Evolutionary conservation across 2,113 vertebrate species (phyloP).

Genomic region (Poeciliopsis retropinna): DNA sequence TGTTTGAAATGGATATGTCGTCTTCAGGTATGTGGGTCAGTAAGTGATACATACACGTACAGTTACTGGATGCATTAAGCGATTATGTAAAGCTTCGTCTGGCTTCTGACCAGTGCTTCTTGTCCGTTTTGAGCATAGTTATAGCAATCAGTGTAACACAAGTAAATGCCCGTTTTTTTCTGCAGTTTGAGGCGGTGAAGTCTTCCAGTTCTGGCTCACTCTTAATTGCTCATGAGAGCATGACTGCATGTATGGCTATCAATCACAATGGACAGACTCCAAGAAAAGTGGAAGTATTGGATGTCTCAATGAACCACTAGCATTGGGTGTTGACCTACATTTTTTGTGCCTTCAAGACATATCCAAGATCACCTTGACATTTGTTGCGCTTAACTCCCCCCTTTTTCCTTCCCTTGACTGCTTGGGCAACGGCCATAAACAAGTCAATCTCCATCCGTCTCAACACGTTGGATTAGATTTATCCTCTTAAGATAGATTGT

Average conservation of each 20-base stretch:
- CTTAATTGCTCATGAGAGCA: conserved; percentile 58
- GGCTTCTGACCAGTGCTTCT: conserved; percentile 27
- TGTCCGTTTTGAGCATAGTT: conserved; percentile 27
- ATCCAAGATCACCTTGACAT: conserved; percentile 66
- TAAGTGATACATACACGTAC: conserved; percentile 15
- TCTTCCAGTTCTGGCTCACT: conserved; percentile 34
- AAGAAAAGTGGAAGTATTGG: conserved; percentile 43
- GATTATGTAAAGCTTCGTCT: conserved; percentile 35
- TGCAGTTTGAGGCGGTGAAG: conserved; percentile 28
- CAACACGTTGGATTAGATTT: conserved; percentile 77
- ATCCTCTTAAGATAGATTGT: conserved; percentile 80
- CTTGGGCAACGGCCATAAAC: conserved; percentile 72
- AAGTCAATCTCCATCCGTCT: conserved; percentile 73
- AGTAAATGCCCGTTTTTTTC: conserved; percentile 39
- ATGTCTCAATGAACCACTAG: conserved; percentile 35
- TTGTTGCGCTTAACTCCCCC: conserved; percentile 38
- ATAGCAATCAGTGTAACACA: conserved; percentile 39
- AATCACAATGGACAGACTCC: conserved; percentile 58
- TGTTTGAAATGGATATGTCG: conserved; percentile 8
- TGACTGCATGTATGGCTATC: conserved; percentile 36
- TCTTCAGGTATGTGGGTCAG: conserved; percentile 49
- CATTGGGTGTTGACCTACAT: conserved; percentile 53
- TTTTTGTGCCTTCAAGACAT: conserved; percentile 53
- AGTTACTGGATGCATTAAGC: conserved; percentile 23
- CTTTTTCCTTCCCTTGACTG: conserved; percentile 48